These are phyloP conservation scores for Oophaga pumilio DNA, from an alignment of 2,113 vertebrate species.

Conservation along the genomic window DNA sequence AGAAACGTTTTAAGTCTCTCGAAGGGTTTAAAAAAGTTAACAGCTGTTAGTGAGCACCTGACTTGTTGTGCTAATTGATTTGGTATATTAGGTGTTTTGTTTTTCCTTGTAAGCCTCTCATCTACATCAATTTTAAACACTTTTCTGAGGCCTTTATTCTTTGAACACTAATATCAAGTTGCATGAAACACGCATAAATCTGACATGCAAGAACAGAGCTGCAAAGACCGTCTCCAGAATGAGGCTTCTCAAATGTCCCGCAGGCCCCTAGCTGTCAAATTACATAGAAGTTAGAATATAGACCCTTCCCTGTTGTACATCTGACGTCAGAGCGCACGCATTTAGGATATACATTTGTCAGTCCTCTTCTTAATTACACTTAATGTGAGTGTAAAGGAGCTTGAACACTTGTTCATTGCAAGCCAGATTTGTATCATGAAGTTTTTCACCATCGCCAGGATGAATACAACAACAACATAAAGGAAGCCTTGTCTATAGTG, in stretches of 20 bases:
- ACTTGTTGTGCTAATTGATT: neutral
- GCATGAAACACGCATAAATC: slow-evolving; percentile 64
- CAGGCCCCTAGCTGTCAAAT: slow-evolving; percentile 72
- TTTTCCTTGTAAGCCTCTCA: slow-evolving; percentile 49
- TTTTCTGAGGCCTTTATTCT: slow-evolving; percentile 60
- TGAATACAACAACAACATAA: slow-evolving; percentile 24
- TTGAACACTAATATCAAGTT: slow-evolving; percentile 64
- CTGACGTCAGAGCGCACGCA: slow-evolving; percentile 69
- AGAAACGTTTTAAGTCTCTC: neutral
- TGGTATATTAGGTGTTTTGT: slow-evolving; percentile 56
- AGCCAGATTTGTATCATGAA: slow-evolving; percentile 48
- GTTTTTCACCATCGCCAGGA: slow-evolving; percentile 56
- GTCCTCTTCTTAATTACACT: slow-evolving; percentile 64
- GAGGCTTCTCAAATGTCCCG: slow-evolving; percentile 71
- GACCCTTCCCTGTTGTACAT: slow-evolving; percentile 61
- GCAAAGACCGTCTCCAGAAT: slow-evolving; percentile 64
- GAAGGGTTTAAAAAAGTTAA: neutral
- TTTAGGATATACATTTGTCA: slow-evolving; percentile 70
- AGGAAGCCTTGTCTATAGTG: slow-evolving; percentile 26
- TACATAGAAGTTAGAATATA: slow-evolving; percentile 67
- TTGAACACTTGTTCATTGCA: neutral
- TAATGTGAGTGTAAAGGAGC: slow-evolving; percentile 40
- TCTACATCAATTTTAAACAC: slow-evolving; percentile 45
- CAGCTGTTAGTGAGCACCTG: neutral
- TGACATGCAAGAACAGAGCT: slow-evolving; percentile 68